Conservation (phyloP, 2,797 vertebrate species). For the Neosilurus mollespiculum region DNA sequence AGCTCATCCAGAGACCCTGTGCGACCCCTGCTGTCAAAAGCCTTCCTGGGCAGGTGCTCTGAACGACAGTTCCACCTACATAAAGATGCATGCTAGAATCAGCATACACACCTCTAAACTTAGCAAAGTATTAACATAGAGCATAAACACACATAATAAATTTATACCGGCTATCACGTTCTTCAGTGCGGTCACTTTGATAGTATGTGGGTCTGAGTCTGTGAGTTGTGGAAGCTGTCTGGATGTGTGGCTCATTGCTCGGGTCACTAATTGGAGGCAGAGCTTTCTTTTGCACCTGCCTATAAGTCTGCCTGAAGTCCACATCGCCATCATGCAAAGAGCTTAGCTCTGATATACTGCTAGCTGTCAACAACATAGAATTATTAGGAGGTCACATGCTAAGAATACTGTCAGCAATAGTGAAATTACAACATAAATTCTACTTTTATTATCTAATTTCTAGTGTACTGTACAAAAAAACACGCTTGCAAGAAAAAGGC, state of each 20-base stretch:
- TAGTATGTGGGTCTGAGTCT: conserved; percentile 59
- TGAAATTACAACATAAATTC: neutral
- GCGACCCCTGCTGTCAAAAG: conserved; percentile 78
- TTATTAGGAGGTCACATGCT: conserved; percentile 20
- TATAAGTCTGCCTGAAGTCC: conserved; percentile 85
- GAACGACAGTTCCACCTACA: conserved; percentile 85
- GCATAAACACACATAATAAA: neutral
- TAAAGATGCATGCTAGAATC: neutral
- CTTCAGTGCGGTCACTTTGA: conserved; percentile 65
- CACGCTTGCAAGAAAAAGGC: neutral
- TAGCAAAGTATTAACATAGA: neutral
- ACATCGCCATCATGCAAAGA: conserved; percentile 85
- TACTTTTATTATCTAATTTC: neutral
- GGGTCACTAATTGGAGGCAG: conserved; percentile 80
- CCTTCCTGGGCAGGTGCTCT: conserved; percentile 87
- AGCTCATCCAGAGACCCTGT: conserved; percentile 92
- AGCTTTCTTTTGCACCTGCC: conserved; percentile 83
- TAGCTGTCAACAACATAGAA: conserved; percentile 66
- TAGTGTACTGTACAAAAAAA: neutral
- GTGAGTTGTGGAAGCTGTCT: conserved; percentile 51
- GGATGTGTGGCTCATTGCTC: conserved; percentile 69
- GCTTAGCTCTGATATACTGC: conserved; percentile 93
- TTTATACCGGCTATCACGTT: conserved; percentile 68
- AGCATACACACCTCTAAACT: neutral
- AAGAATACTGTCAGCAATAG: neutral